Percentiles rank a stretch among this genome's conserved stretches.
Conservation (phyloP, 2,113 vertebrate species). For the Hirundichthys speculiger region DNA sequence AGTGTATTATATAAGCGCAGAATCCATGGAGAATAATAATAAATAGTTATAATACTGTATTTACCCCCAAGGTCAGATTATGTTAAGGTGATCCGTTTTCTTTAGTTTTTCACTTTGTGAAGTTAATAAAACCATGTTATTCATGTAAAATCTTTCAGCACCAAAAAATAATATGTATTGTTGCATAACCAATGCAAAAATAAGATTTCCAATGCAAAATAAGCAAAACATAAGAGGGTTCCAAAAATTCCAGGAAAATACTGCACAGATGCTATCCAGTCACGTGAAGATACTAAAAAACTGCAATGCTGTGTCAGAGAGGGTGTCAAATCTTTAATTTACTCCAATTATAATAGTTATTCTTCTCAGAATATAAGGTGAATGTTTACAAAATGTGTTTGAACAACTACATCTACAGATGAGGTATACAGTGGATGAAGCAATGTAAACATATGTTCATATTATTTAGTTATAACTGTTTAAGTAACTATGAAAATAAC, state of each 20-base stretch:
- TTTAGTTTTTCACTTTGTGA: background rate
- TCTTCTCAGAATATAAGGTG: background rate
- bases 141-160: constrained; percentile 50
- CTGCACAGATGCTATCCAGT: constrained; percentile 1
- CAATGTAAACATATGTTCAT: no score
- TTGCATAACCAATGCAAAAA: constrained; percentile 23
- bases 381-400: no score
- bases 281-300: background rate
- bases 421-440: no score
- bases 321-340: background rate
- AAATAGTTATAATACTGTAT: background rate
- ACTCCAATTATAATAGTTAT: no score
- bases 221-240: constrained; percentile 16
- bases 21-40: background rate
- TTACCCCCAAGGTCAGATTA: background rate
- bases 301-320: no score
- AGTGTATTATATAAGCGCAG: no score
- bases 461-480: no score
- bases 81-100: background rate
- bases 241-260: constrained; percentile 17
- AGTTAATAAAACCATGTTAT: constrained; percentile 63
- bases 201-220: constrained; percentile 9
- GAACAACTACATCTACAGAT: no score
- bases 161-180: constrained; percentile 34
- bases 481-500: no score